Conservation (phyloP, 1,140 invertebrate genomes). For the Hesperophylax magnus region DNA sequence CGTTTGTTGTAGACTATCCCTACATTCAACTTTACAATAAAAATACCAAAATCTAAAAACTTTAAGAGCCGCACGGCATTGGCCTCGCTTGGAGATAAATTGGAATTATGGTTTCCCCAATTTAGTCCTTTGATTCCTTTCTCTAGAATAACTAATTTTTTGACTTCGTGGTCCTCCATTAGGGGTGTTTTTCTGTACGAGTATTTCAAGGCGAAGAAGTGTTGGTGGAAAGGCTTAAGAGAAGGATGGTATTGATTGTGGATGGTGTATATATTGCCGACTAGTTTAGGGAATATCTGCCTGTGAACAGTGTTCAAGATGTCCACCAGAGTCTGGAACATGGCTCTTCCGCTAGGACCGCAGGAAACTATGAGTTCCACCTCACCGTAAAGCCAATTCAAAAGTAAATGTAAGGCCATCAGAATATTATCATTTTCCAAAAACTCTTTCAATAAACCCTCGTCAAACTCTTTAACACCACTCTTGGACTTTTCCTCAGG, state of each 20-base stretch:
- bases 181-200: constrained; percentile 76
- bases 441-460: constrained; percentile 44
- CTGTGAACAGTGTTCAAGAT: constrained; percentile 66
- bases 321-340: constrained; percentile 69
- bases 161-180: constrained; percentile 80
- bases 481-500: background rate
- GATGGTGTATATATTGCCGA: constrained; percentile 33
- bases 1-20: constrained; percentile 72
- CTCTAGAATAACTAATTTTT: constrained; percentile 78
- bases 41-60: constrained; percentile 81
- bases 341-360: constrained; percentile 65
- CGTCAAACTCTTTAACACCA: constrained; percentile 42
- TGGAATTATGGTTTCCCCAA: constrained; percentile 76
- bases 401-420: constrained; percentile 64
- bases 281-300: constrained; percentile 63
- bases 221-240: constrained; percentile 41
- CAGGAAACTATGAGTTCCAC: constrained; percentile 69
- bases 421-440: constrained; percentile 62
- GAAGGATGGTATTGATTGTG: constrained; percentile 47
- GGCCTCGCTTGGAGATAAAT: constrained; percentile 73
- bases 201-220: constrained; percentile 44
- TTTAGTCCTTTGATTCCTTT: constrained; percentile 77
- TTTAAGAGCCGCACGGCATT: constrained; percentile 78
- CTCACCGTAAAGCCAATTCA: constrained; percentile 67
- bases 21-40: constrained; percentile 75